Percentiles rank a stretch among this genome's conserved stretches.
These are phyloP conservation scores for Eilema depressum DNA, from an alignment of 2,888 invertebrate species.

Conservation along the genomic window DNA sequence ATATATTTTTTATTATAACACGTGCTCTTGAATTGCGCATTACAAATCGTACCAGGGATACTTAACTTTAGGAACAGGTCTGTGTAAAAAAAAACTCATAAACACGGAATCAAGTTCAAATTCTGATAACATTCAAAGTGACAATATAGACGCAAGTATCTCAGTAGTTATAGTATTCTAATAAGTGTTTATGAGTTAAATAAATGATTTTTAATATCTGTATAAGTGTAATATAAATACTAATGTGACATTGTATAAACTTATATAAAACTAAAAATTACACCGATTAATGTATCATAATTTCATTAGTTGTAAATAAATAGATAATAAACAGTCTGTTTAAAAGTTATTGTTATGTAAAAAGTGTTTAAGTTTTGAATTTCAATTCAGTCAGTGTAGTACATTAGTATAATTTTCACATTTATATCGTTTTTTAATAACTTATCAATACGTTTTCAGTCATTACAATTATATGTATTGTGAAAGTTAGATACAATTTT, in stretches of 20 bases:
- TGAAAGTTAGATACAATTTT: constrained; percentile 3
- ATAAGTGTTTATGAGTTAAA: background rate
- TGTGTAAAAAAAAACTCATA: background rate
- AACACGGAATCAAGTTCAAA: background rate
- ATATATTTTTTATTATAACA: too few relatives aligned
- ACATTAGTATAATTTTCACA: constrained; percentile 9
- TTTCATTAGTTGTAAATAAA: background rate
- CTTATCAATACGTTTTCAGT: constrained; percentile 4
- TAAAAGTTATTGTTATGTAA: constrained; percentile 1
- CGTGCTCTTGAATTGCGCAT: too few relatives aligned
- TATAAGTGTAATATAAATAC: background rate
- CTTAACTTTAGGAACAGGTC: background rate
- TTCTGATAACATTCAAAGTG: background rate
- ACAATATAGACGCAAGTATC: background rate
- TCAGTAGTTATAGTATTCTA: constrained; percentile 1
- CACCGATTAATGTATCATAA: background rate
- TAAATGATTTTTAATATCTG: background rate
- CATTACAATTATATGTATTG: background rate
- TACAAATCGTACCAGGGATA: background rate
- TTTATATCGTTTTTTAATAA: background rate
- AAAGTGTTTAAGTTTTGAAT: constrained; percentile 7
- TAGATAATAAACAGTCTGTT: constrained; percentile 3
- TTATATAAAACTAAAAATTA: constrained; percentile 1
- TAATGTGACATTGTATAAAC: constrained; percentile 3
- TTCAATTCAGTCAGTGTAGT: background rate